Base-by-base conservation (phyloP, 2,797 vertebrate species). In the Staurois parvus region DNA sequence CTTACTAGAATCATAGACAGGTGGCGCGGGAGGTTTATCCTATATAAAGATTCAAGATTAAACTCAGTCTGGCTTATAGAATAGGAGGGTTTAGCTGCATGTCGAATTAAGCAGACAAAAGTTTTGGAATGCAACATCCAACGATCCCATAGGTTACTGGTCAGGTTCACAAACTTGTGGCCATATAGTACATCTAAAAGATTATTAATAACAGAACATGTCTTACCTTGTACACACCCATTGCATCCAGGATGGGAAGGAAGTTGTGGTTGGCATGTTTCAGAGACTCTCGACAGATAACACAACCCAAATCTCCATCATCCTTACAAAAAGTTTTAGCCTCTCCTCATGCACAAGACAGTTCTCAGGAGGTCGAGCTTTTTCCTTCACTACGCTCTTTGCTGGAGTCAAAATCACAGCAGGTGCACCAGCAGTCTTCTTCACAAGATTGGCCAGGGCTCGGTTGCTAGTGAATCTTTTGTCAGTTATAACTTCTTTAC, bases 241-340 rank as follows among this genome's bases (percentile, higher is more conserved):
- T 82, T 0, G 88, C 89, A 12, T 90, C 89, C 70, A 88, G 86
- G 40, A 90, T 73, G 2, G 91, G 91, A 82, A 90, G 83, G 73
- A 93, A 91, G 11, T 76, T 56, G 10, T 91, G 90, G 3, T 87
- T 90, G 30, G 34, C 68, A 56, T 92, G 90, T 28, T 90, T 88
- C 37, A 89, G 81, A 68, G 87, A 86, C 40, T 91, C 90, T 1
- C 91, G 85, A 77, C 91, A 92, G 86, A 91, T 89, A 12, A 93
- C 82, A 7, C 92, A 92, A 11, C 89, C 77, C 0, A 90, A 87
- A 4, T 81, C 87, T 72, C 89, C 88, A 52, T 92, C 91, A 19
- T 89, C 90, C 68, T 90, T 89, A 62, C 91, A 92, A 84, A 91
- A 2, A 92, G 90, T 72, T 91, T 91, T 10, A 92, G 87, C 1